Evolutionary conservation across 2,888 invertebrate species (phyloP), one percentile per base, ranked within the genome.

Genomic region (Leucophenga maculata): DNA sequence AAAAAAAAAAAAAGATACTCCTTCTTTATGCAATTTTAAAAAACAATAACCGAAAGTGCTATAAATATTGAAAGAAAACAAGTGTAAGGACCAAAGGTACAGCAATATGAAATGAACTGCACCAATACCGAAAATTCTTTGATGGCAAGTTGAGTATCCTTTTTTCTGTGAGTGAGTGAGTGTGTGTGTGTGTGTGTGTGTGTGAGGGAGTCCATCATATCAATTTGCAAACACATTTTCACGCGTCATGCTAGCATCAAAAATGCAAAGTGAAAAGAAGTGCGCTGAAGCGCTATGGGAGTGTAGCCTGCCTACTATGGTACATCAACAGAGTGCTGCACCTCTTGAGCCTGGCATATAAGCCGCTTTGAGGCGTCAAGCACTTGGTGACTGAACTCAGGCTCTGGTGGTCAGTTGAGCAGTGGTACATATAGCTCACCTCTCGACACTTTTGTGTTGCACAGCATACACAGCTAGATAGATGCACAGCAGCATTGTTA

Each of bases 1-100:
- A 14, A 50, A 16, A 50, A 18, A 50, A 50, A 18, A 14, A 50
- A 18, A 50, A 18, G 14, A 20, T 52, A 20, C 13, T 9, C n/a
- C n/a, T 20, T 18, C 13, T 48, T 48, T 48, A n/a, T 16, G 6
- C 13, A 48, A n/a, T 52, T 6, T 20, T 14, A 32, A 70, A 69
- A 72, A 69, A 74, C 54, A 74, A 74, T 72, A 74, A 55, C 68
- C 69, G 59, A 64, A 62, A 72, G 70, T 69, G 50, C 59, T 60
- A 66, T 72, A 70, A 67, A 74, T 74, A 72, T 74, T 72, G 69
- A 70, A 72, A 69, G 52, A 67, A 67, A 72, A 71, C 69, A 71
- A 52, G 52, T 3, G 52, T 8, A 16, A 20, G 52, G 52, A 20
- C n/a, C 6, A 20, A 6, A 20, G 6, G 18, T 18, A n/a, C n/a